phyloP scores from a whole-genome alignment of 2,888 invertebrate genomes.

The Cryptosula pallasiana region DNA sequence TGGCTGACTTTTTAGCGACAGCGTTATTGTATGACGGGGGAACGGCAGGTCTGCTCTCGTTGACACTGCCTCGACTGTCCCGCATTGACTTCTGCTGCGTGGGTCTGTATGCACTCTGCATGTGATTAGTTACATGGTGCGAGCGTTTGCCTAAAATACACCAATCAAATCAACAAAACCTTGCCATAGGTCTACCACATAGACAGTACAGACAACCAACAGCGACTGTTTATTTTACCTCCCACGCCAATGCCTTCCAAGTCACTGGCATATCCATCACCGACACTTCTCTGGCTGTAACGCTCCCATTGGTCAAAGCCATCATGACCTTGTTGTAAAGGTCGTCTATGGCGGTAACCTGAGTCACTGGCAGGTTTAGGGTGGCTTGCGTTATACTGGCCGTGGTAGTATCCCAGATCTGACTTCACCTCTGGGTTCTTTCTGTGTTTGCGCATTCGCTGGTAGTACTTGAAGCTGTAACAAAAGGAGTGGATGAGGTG shows the following conservation, averaged over 20 bases:
- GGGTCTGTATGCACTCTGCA: not conserved
- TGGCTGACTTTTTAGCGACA: not conserved
- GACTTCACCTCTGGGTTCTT: slow-evolving; percentile 12
- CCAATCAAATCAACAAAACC: too few species aligned
- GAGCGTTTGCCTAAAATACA: not conserved
- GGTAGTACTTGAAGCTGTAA: slow-evolving; percentile 20
- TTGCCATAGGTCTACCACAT: too few species aligned
- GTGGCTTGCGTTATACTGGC: not conserved
- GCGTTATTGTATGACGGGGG: slow-evolving; percentile 14
- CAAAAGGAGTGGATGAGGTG: too few species aligned
- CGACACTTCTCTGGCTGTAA: slow-evolving; percentile 25
- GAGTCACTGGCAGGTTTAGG: slow-evolving; percentile 13
- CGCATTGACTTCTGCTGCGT: not conserved
- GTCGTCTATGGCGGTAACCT: not conserved
- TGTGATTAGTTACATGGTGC: not conserved
- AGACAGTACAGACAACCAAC: too few species aligned
- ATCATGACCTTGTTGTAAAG: slow-evolving; percentile 6
- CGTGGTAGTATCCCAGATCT: slow-evolving; percentile 19
- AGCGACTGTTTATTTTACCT: too few species aligned
- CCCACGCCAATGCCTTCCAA: slow-evolving; percentile 32
- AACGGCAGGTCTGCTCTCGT: not conserved
- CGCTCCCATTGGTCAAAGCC: slow-evolving; percentile 17
- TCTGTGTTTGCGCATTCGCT: slow-evolving; percentile 14
- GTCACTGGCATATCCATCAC: slow-evolving; percentile 45
- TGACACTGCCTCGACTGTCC: not conserved